phyloP scores from a whole-genome alignment of 2,888 invertebrate genomes.

The Eupithecia abbreviata region DNA sequence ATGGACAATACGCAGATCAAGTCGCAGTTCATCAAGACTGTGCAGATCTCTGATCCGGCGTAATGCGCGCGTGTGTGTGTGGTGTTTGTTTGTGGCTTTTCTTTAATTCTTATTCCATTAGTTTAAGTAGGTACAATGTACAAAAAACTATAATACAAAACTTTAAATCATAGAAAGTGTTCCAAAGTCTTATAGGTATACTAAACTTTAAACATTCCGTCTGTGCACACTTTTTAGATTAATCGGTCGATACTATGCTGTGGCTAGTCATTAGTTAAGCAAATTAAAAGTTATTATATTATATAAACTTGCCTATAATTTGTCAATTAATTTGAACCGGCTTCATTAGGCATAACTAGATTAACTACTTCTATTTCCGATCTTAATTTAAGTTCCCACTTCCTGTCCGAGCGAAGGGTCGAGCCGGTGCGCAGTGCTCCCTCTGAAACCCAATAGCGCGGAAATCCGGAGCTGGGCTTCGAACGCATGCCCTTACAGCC shows the following conservation, averaged over 20 bases:
- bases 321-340: background rate
- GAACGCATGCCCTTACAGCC: slow-evolving; percentile 43
- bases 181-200: background rate
- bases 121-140: background rate
- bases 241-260: background rate
- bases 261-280: slow-evolving; percentile 15
- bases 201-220: background rate
- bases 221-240: background rate
- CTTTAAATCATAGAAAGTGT: background rate
- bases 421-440: slow-evolving; percentile 49
- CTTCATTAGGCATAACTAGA: background rate
- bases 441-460: slow-evolving; percentile 67
- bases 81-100: background rate
- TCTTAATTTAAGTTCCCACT: slow-evolving; percentile 38
- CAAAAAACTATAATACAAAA: background rate
- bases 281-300: slow-evolving; percentile 1
- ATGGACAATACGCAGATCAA: slow-evolving; percentile 53
- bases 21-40: slow-evolving; percentile 38
- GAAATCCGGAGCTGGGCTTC: slow-evolving; percentile 73
- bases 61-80: background rate
- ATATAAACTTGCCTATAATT: background rate
- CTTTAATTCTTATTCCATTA: background rate
- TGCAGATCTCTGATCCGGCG: slow-evolving; percentile 15
- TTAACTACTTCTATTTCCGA: slow-evolving; percentile 3
- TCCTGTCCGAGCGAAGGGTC: slow-evolving; percentile 58